Conservation (phyloP, 2,797 vertebrate genomes). For the Phaenicophaeus curvirostris region DNA sequence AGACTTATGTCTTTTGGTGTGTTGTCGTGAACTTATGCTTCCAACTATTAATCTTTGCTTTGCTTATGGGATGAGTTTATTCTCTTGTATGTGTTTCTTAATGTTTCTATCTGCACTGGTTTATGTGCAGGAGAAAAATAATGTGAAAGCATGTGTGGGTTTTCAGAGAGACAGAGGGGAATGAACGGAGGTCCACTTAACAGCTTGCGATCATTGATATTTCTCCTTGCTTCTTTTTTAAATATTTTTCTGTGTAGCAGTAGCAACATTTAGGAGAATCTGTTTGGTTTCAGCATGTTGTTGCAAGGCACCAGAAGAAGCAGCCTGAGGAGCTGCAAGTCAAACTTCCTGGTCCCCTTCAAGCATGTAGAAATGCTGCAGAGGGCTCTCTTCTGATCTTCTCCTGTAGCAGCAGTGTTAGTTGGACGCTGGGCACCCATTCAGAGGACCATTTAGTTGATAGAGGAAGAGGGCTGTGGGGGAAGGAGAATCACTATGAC, state of each 20-base stretch:
- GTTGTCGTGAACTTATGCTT: neutral
- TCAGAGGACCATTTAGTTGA: neutral
- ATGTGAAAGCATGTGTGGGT: neutral
- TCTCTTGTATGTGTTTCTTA: neutral
- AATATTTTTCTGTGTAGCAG: neutral
- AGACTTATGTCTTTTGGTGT: neutral
- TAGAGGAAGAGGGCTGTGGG: neutral
- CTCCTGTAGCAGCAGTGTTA: neutral
- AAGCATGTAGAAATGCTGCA: neutral
- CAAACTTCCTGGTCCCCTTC: neutral
- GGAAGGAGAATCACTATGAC: neutral
- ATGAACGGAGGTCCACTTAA: neutral
- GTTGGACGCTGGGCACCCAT: neutral
- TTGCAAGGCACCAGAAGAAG: neutral
- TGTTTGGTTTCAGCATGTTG: neutral
- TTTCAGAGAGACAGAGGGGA: neutral
- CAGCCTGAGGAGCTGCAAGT: neutral
- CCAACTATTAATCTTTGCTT: neutral
- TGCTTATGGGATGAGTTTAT: neutral
- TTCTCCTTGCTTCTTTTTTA: neutral
- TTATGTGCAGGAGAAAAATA: neutral
- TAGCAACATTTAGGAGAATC: neutral
- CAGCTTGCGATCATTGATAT: neutral
- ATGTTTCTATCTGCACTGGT: neutral
- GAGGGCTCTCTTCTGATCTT: neutral